phyloP scores from a whole-genome alignment of 2,888 invertebrate genomes.

The Bellardia pandia region DNA sequence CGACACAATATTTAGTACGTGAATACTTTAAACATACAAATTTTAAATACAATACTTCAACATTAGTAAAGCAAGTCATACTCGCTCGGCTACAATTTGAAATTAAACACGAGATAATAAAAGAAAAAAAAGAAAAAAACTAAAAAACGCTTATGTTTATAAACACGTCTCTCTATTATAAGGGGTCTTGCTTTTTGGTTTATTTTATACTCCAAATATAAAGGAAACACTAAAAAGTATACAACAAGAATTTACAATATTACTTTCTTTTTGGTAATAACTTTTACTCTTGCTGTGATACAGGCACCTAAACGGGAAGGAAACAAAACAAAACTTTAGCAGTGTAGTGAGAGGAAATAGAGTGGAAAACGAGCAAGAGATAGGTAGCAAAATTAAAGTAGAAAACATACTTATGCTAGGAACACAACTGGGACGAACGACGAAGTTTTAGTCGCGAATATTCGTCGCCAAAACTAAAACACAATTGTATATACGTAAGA shows the following conservation, averaged over 20 bases:
- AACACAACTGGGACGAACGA: too few relatives aligned
- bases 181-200: neutral
- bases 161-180: slow-evolving; percentile 4
- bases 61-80: neutral
- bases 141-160: slow-evolving; percentile 16
- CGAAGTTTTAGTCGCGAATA: too few relatives aligned
- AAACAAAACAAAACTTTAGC: neutral
- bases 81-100: neutral
- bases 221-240: slow-evolving; percentile 10
- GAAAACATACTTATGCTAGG: neutral
- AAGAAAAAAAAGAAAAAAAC: neutral
- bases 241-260: slow-evolving; percentile 17
- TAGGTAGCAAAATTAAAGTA: neutral
- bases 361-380: neutral
- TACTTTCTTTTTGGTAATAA: slow-evolving; percentile 29
- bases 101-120: neutral
- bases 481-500: too few relatives aligned
- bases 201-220: neutral
- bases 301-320: slow-evolving; percentile 10
- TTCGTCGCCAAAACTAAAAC: too few relatives aligned
- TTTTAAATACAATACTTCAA: neutral
- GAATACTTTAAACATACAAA: neutral
- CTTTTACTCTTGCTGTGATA: neutral
- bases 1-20: neutral
- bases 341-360: neutral